A percentile compares a stretch with the other conserved stretches of the same genome.
phyloP scores from a whole-genome alignment of 2,888 invertebrate species.

The Galerucella nymphaeae region DNA sequence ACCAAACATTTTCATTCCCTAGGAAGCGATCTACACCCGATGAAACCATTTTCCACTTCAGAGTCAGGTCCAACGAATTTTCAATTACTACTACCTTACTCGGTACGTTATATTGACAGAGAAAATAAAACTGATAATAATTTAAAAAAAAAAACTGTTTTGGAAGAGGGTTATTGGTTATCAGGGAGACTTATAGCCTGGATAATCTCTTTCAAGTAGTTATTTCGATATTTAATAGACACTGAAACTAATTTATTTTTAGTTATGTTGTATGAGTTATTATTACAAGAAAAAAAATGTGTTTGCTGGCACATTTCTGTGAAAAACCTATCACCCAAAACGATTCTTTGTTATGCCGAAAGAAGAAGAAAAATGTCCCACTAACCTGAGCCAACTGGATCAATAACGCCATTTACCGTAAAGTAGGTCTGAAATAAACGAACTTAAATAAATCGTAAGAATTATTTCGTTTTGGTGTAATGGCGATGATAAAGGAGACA shows the following conservation, averaged over 20 bases:
- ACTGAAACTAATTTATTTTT: too few species aligned
- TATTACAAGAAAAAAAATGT: not conserved
- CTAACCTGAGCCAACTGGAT: slow-evolving; percentile 43
- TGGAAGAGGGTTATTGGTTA: too few species aligned
- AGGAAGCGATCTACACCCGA: slow-evolving; percentile 27
- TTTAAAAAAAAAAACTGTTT: too few species aligned
- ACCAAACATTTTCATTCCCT: slow-evolving; percentile 28
- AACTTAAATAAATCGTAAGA: slow-evolving; percentile 42
- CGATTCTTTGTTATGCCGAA: slow-evolving; percentile 15
- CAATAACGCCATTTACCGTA: slow-evolving; percentile 42
- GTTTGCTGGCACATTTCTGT: not conserved
- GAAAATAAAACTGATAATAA: too few species aligned
- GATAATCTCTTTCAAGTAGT: too few species aligned
- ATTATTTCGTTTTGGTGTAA: slow-evolving; percentile 32
- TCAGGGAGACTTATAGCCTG: too few species aligned
- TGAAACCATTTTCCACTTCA: slow-evolving; percentile 30
- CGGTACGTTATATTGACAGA: not conserved
- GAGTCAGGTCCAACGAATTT: slow-evolving; percentile 18
- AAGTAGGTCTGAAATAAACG: slow-evolving; percentile 42
- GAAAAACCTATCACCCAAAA: slow-evolving; percentile 2
- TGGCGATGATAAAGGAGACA: slow-evolving; percentile 33
- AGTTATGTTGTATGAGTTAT: too few species aligned
- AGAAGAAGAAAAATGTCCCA: slow-evolving; percentile 36
- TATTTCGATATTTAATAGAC: too few species aligned
- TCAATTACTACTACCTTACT: slow-evolving; percentile 16